Conservation (phyloP, 2,113 vertebrate genomes). For the Cyprinodon brontotheroides region DNA sequence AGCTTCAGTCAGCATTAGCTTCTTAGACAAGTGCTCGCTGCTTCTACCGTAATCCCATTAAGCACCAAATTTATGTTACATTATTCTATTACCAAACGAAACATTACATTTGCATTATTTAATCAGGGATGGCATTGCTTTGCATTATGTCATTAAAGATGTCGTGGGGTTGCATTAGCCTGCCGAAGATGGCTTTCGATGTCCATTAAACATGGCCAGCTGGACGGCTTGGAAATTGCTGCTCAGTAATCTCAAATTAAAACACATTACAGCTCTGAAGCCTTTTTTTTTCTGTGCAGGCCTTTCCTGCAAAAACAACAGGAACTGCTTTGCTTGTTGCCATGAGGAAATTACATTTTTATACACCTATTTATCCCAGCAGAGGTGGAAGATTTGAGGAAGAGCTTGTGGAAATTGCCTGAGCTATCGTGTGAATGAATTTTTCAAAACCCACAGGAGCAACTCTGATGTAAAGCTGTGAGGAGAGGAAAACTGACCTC, state of each 20-base stretch:
- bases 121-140: conserved; percentile 68
- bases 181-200: conserved; percentile 41
- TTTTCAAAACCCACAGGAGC: conserved; percentile 32
- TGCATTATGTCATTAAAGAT: conserved; percentile 72
- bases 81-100: conserved; percentile 71
- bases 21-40: conserved; percentile 63
- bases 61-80: conserved; percentile 64
- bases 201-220: conserved; percentile 51
- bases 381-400: conserved; percentile 21
- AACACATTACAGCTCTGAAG: conserved; percentile 38
- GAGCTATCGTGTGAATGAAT: conserved; percentile 25
- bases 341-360: not conserved
- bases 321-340: conserved; percentile 1
- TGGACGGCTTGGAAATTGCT: conserved; percentile 36
- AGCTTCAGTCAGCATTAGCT: conserved; percentile 57
- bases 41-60: conserved; percentile 66
- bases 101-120: conserved; percentile 75
- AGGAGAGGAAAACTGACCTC: conserved; percentile 13
- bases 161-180: conserved; percentile 66
- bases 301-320: conserved; percentile 1
- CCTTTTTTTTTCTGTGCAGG: conserved; percentile 4
- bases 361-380: not conserved
- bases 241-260: conserved; percentile 58
- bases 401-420: conserved; percentile 11
- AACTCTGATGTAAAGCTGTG: conserved; percentile 10